Evolutionary conservation across 2,113 vertebrate genomes (phyloP).

Genomic region (Podilymbus podiceps): DNA sequence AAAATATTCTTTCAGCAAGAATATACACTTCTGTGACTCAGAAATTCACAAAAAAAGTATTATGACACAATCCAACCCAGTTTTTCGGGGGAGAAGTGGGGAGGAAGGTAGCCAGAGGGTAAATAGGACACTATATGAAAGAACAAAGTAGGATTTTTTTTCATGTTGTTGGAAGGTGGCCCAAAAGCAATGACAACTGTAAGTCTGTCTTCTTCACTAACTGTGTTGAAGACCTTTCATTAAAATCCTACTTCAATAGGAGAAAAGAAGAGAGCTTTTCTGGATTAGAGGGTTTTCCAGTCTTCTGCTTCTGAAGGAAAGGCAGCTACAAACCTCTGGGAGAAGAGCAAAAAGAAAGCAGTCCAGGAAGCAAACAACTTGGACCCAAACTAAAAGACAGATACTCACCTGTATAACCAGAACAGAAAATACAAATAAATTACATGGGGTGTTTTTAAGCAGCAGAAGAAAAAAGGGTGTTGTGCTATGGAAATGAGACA

Average conservation of each 20-base stretch:
- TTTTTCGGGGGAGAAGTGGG: not conserved
- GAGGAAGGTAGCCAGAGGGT: not conserved
- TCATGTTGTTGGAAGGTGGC: not conserved
- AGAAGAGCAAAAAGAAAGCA: not conserved
- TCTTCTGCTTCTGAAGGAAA: constrained; percentile 7
- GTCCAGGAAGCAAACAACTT: not conserved
- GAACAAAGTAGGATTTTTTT: not conserved
- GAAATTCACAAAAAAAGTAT: not conserved
- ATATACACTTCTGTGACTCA: not conserved
- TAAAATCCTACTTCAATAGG: not conserved
- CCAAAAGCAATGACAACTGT: not conserved
- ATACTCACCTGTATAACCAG: not conserved
- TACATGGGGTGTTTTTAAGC: not conserved
- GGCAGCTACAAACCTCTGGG: not conserved
- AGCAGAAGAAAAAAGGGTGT: not conserved
- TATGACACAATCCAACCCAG: not conserved
- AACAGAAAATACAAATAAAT: not conserved
- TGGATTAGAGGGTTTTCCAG: constrained; percentile 21
- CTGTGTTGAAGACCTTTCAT: not conserved
- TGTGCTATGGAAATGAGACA: not conserved
- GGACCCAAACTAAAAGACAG: not conserved
- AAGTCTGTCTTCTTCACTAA: not conserved
- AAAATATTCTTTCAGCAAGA: constrained; percentile 26
- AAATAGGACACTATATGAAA: not conserved
- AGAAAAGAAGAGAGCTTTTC: constrained; percentile 35